Percentiles rank a stretch among this genome's conserved stretches.
These are phyloP conservation scores for Psilanteris sp. DNA, from an alignment of 1,140 invertebrate genomes.

Conservation along the genomic window DNA sequence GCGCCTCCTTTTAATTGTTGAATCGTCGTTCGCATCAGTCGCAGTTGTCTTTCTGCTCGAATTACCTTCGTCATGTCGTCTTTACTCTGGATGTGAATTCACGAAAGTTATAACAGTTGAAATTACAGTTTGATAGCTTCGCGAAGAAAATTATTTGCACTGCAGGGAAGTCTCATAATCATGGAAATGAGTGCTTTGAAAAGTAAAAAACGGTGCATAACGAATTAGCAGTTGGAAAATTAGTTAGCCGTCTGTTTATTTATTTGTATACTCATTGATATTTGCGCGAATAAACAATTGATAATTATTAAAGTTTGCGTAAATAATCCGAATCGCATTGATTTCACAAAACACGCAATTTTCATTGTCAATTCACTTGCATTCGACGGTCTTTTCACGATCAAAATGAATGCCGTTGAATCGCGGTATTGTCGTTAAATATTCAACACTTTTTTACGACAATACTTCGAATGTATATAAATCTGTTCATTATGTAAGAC, in stretches of 20 bases:
- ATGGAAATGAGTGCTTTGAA: conserved; percentile 23
- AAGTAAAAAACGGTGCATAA: not conserved
- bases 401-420: too few relatives aligned
- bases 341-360: too few relatives aligned
- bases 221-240: conserved; percentile 7
- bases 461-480: too few relatives aligned
- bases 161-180: conserved; percentile 23
- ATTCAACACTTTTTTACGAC: too few relatives aligned
- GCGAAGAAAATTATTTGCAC: conserved; percentile 40
- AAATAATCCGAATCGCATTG: not conserved
- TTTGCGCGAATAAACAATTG: conserved; percentile 22
- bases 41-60: conserved; percentile 51
- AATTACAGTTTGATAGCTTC: conserved; percentile 53
- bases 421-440: too few relatives aligned
- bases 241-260: conserved; percentile 9
- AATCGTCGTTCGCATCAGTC: conserved; percentile 45
- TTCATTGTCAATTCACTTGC: too few relatives aligned
- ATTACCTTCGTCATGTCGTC: conserved; percentile 53
- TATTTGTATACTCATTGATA: not conserved
- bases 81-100: conserved; percentile 40
- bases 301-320: conserved; percentile 5
- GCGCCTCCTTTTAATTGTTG: conserved; percentile 47
- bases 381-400: too few relatives aligned
- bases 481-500: too few relatives aligned
- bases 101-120: conserved; percentile 50